Evolutionary conservation across 2,888 invertebrate species (phyloP), one percentile per base, ranked within the genome.

Genomic region (Scelioninae gen. 1): DNA sequence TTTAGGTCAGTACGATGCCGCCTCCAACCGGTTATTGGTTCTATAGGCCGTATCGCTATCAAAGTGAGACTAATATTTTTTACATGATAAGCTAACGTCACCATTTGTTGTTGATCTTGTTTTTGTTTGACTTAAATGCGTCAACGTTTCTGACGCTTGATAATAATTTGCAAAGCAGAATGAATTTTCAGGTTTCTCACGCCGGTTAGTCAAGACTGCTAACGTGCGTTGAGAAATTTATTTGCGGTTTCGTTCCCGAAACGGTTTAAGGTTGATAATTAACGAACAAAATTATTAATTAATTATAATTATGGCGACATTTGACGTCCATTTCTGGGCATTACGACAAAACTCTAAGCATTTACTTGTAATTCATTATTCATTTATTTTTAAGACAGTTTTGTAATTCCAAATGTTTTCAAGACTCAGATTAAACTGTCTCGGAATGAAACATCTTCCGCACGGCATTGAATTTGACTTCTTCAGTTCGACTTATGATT

Each of bases 391-490:
- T 65, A 65, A 65, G 51, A 66, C 29, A n/a, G 16, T 53, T 16
- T 53, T 53, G 11, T 15, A 66, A 40, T 31, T 40, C 7, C 13
- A 65, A 55, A 31, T 38, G 5, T 43, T 55, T 31, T 31, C 13
- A 55, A 58, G 6, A 13, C 89, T 89, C 89, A 89, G 86, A 88
- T 89, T 89, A 88, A 89, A 88, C 87, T 81, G 66, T 60, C 49
- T 76, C 47, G 69, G 53, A 47, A 43, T 45, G 13, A 43, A 55
- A 32, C 40, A 58, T 58, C 38, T 38, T 77, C 77, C 69, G 29
- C 23, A 40, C 55, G 69, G 69, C 77, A 77, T 77, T 77, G 40
- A 62, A 43, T 31, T 62, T 49, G 38, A 71, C 58, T 58, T 34
- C 32, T 56, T 69, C 47, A 13, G 15, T 68, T 43, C 38, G 10